These are phyloP conservation scores for Megalurothrips usitatus DNA, from an alignment of 2,888 invertebrate species.

Conservation along the genomic window DNA sequence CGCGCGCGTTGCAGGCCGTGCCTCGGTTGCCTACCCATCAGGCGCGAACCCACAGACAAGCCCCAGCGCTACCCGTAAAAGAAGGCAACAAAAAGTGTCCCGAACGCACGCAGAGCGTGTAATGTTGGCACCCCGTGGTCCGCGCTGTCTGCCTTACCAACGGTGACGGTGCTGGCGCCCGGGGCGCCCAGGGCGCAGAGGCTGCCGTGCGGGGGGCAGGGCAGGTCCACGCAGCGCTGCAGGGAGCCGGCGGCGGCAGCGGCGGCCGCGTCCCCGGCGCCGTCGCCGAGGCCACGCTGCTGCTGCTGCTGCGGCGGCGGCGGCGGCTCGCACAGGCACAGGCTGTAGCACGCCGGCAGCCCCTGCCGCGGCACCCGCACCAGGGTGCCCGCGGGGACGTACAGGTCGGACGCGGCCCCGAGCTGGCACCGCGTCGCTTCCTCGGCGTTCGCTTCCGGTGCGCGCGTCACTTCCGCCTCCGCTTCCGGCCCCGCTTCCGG, in stretches of 20 bases:
- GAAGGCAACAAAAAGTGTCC: too few relatives aligned
- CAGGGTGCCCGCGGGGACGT: neutral
- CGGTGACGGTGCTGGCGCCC: too few relatives aligned
- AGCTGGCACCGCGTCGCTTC: neutral
- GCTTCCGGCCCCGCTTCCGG: neutral
- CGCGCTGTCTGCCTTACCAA: too few relatives aligned
- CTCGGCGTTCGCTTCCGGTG: neutral
- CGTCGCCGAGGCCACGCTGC: neutral
- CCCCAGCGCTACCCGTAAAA: too few relatives aligned
- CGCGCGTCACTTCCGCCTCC: neutral
- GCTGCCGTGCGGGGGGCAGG: neutral
- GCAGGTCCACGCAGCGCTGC: neutral
- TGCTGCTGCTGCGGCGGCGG: too few relatives aligned
- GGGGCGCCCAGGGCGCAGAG: neutral
- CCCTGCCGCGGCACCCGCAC: constrained; percentile 1
- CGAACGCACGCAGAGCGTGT: too few relatives aligned
- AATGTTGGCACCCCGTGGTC: too few relatives aligned
- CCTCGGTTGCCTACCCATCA: too few relatives aligned
- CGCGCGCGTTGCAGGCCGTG: neutral
- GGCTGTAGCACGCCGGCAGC: neutral
- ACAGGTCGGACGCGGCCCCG: neutral
- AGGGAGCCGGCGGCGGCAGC: neutral
- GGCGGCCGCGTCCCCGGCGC: too few relatives aligned
- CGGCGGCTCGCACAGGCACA: neutral
- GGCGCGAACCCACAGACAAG: too few relatives aligned